Evolutionary conservation across 2,113 vertebrate species (phyloP), one percentile per base, ranked within the genome.

Genomic region (Pimephales promelas): DNA sequence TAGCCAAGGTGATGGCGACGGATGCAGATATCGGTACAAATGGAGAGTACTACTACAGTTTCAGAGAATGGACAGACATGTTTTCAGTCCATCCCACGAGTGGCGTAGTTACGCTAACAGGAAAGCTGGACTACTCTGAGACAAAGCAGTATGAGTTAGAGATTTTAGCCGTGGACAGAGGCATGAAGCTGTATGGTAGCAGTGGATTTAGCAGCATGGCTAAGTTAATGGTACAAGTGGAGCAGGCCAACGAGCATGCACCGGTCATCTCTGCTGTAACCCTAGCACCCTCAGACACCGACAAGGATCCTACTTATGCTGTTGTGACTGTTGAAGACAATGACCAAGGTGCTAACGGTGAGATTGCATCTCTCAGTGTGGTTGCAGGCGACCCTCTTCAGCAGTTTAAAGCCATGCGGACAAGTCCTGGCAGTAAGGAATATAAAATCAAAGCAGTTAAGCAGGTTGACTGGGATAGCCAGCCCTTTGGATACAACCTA

Each of bases 21-120:
- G 98, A 99, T 77, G 98, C 98, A 1, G 98, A 99, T 79, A 97
- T 98, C 62, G 98, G 98, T 90, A 99, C 98, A 28, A 99, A 99
- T 20, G 98, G 98, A 84, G 97, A 99, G 40, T 99, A 99, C 91
- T 99, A 99, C 92, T 99, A 98, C 66, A 98, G 98, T 85, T 99
- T 99, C 89, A 95, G 96, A 89, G 97, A 98, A 78, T 95, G 96
- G 93, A 99, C 97, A 0, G 97, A 98, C 90, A 92, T 96, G 92
- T 99, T 99, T 91, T 96, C 98, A 0, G 97, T 99, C 87, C 98
- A 99, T 84, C 98, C 98, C 9, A 98, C 97, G 1, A 99, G 97
- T 9, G 98, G 98, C 0, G 94, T 95, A 16, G 88, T 99, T 13
- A 94, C 96, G 4, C 89, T 99, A 13, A 99, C 98, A 0, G 96